phyloP scores from a whole-genome alignment of 2,797 vertebrate genomes.

The Acridotheres tristis region DNA sequence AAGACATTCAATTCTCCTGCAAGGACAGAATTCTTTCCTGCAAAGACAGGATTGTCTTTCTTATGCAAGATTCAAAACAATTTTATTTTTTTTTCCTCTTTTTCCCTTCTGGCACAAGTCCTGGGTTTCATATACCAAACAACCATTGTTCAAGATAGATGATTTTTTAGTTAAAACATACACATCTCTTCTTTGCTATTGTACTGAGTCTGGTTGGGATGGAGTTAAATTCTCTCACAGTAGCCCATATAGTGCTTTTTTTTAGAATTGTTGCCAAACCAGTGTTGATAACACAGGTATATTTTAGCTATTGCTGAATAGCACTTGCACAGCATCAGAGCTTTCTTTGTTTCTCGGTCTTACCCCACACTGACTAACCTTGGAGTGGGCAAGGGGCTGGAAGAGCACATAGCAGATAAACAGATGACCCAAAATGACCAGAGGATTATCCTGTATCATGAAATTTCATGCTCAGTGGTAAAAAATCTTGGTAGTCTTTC shows the following conservation, averaged over 20 bases:
- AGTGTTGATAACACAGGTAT: neutral
- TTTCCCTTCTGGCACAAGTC: neutral
- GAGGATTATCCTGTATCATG: neutral
- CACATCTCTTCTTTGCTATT: neutral
- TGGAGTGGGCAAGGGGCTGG: neutral
- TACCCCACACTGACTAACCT: neutral
- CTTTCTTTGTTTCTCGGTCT: rapidly evolving
- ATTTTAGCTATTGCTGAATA: neutral
- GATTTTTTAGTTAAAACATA: neutral
- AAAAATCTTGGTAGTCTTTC: neutral
- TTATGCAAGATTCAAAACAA: neutral
- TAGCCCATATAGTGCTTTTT: neutral
- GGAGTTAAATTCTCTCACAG: neutral
- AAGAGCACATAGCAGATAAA: neutral
- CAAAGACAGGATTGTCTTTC: neutral
- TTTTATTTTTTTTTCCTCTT: neutral
- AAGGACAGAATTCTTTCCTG: neutral
- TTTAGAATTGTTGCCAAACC: neutral
- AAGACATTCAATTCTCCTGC: neutral
- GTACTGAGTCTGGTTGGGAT: neutral
- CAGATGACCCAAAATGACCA: neutral
- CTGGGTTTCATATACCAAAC: neutral
- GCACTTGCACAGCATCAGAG: neutral
- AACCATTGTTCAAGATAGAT: neutral
- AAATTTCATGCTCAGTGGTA: neutral